Evolutionary conservation across 2,888 invertebrate genomes (phyloP).

Genomic region (Dryococelus australis): DNA sequence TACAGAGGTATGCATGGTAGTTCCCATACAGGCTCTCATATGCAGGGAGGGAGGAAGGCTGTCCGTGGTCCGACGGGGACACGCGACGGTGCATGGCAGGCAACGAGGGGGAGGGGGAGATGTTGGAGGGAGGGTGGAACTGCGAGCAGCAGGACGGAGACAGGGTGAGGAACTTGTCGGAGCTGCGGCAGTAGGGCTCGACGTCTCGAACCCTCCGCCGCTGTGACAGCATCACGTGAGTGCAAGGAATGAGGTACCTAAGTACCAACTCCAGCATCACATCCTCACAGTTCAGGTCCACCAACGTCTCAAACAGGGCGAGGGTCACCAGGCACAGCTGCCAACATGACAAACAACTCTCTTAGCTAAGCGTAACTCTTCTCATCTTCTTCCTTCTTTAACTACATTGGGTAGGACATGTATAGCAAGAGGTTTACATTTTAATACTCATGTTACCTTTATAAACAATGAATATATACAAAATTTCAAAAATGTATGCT

Average conservation of each 20-base stretch:
- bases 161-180: slow-evolving; percentile 77
- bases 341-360: background rate
- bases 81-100: slow-evolving; percentile 37
- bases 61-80: slow-evolving; percentile 34
- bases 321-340: slow-evolving; percentile 87
- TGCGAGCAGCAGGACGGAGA: slow-evolving; percentile 65
- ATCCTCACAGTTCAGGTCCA: slow-evolving; percentile 94
- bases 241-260: slow-evolving; percentile 82
- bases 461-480: too few species aligned
- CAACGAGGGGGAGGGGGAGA: slow-evolving; percentile 43
- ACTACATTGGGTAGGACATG: too few species aligned
- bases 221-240: slow-evolving; percentile 84
- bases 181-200: slow-evolving; percentile 76
- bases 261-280: slow-evolving; percentile 91
- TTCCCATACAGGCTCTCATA: slow-evolving; percentile 76
- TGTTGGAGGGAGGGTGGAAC: slow-evolving; percentile 47
- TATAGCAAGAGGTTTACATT: too few species aligned
- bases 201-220: slow-evolving; percentile 72
- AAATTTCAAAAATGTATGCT: too few species aligned
- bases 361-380: too few species aligned
- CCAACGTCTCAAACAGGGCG: slow-evolving; percentile 87
- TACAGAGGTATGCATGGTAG: slow-evolving; percentile 86
- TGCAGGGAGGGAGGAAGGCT: slow-evolving; percentile 39
- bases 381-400: too few species aligned
- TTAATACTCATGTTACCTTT: too few species aligned